A percentile compares a stretch with the other conserved stretches of the same genome.
Conservation (phyloP, 2,888 invertebrate species). For the Lottia gigantea region DNA sequence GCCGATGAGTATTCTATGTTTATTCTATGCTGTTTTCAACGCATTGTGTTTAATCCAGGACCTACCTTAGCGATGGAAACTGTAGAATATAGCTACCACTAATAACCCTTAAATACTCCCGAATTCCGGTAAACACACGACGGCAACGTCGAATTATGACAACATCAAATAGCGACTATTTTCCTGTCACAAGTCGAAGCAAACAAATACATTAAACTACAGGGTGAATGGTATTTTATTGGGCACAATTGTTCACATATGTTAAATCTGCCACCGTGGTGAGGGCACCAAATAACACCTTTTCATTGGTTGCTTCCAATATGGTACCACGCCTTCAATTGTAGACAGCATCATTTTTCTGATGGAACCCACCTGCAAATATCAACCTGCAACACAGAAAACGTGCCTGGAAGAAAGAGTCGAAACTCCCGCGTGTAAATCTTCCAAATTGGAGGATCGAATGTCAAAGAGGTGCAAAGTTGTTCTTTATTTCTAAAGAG, state of each 20-base stretch:
- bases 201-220: neutral
- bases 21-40: too few relatives aligned
- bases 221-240: neutral
- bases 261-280: conserved; percentile 6
- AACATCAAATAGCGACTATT: conserved; percentile 9
- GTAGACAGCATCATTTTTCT: neutral
- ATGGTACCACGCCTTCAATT: neutral
- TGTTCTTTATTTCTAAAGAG: conserved; percentile 5
- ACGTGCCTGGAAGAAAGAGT: neutral
- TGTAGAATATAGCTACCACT: too few relatives aligned
- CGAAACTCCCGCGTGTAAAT: conserved; percentile 3
- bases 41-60: too few relatives aligned
- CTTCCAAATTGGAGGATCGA: conserved; percentile 9
- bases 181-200: conserved; percentile 4
- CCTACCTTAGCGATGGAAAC: too few relatives aligned
- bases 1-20: too few relatives aligned
- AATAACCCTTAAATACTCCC: neutral
- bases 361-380: neutral
- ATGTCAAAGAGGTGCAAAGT: conserved; percentile 11
- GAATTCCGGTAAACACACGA: neutral
- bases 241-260: neutral
- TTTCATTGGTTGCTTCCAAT: neutral
- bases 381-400: neutral
- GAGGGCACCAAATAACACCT: neutral
- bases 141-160: neutral